Percentiles rank a stretch among this genome's conserved stretches.
phyloP scores from a whole-genome alignment of 2,888 invertebrate genomes.

The Drosophila aldrichi region DNA sequence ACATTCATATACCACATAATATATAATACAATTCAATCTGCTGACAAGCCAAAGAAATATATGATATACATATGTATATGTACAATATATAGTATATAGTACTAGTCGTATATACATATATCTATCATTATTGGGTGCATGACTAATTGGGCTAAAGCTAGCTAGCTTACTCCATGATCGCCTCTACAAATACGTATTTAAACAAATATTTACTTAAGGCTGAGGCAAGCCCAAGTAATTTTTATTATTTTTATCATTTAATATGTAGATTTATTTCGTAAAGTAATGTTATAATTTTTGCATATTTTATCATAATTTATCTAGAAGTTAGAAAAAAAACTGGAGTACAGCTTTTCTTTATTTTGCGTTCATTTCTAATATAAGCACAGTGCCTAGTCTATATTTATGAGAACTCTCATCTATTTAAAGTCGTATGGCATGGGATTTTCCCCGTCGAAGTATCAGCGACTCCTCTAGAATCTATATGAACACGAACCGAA shows the following conservation, averaged over 20 bases:
- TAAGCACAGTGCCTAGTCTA: not conserved
- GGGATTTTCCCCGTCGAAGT: conserved; percentile 32
- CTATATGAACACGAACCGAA: not conserved
- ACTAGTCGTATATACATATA: too few species aligned
- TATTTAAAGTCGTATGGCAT: conserved; percentile 14
- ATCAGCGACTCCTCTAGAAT: not conserved
- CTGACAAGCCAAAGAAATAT: too few species aligned
- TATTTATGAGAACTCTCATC: not conserved
- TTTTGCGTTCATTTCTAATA: not conserved
- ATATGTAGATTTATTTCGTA: not conserved
- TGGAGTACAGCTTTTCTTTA: too few species aligned
- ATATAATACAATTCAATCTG: too few species aligned
- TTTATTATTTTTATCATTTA: not conserved
- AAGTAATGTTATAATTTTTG: too few species aligned
- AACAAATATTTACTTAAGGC: too few species aligned
- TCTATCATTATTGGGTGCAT: not conserved
- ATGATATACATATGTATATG: too few species aligned
- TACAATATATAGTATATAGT: too few species aligned
- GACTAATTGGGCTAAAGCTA: not conserved
- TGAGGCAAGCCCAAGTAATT: not conserved
- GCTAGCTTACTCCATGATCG: not conserved
- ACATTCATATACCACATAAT: too few species aligned
- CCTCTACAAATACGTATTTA: not conserved
- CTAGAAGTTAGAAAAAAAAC: too few species aligned
- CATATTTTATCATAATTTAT: too few species aligned